Base-by-base conservation (phyloP, 2,797 vertebrate genomes). In the Rhinella marina region DNA sequence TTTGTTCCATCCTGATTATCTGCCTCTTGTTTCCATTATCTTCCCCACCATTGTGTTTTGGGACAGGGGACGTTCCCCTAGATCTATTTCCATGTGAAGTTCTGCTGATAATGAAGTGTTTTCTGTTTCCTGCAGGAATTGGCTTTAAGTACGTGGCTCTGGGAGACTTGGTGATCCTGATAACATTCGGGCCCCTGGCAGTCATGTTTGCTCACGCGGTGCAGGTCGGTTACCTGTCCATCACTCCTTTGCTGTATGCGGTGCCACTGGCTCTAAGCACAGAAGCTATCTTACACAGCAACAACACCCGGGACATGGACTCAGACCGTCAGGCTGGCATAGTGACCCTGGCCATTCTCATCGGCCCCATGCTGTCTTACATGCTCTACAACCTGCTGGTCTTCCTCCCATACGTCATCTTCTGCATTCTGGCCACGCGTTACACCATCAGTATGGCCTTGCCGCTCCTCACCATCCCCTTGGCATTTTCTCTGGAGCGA, bases 291-390 rank as follows among this genome's bases (percentile, higher is more conserved):
- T 96, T 99, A 79, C 98, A 99, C 93, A 99, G 97, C 95, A 99
- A 99, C 96, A 99, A 99, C 94, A 99, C 98, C 0, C 94, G 98
- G 90, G 98, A 99, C 95, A 96, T 99, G 96, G 98, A 99, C 91
- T 99, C 98, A 0, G 98, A 99, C 94, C 96, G 88, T 88, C 97
- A 97, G 91, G 98, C 98, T 0, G 98, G 98, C 85, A 99, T 99
- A 0, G 98, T 99, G 93, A 99, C 98, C 0, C 87, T 99, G 91
- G 98, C 98, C 91, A 99, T 99, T 92, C 97, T 99, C 81, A 93
- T 99, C 0, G 98, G 98, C 7, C 98, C 98, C 6, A 96, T 96
- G 0, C 91, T 97, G 79, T 99, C 98, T 79, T 99, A 99, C 13
- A 23, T 98, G 29, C 96, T 99, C 88, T 99, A 97, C 94, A 97